Percentiles rank a stretch among this genome's conserved stretches.
These are phyloP conservation scores for Luffia ferchaultella DNA, from an alignment of 2,888 invertebrate species.

Conservation along the genomic window DNA sequence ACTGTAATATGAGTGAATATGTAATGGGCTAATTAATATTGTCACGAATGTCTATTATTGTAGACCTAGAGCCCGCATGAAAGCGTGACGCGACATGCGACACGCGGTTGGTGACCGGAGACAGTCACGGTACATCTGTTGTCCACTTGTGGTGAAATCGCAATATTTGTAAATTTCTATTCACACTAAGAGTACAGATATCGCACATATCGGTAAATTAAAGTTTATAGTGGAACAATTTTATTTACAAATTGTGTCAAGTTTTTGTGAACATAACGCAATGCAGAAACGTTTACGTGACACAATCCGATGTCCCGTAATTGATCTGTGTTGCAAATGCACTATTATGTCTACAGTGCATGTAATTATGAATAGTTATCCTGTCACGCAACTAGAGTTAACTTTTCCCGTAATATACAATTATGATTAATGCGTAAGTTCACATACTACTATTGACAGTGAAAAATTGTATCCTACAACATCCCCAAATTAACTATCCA, in stretches of 20 bases:
- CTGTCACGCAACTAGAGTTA: too few species aligned
- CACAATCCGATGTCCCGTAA: not conserved
- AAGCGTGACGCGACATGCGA: not conserved
- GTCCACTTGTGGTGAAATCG: not conserved
- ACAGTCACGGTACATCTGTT: not conserved
- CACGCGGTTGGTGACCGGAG: not conserved
- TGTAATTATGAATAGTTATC: too few species aligned
- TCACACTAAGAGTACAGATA: not conserved
- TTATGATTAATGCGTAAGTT: too few species aligned
- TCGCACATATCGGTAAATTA: not conserved
- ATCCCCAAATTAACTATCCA: too few species aligned
- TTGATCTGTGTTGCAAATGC: not conserved
- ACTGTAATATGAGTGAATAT: not conserved
- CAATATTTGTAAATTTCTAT: not conserved
- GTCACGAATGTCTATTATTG: not conserved
- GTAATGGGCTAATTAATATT: not conserved
- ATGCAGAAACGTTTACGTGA: not conserved
- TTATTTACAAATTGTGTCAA: not conserved
- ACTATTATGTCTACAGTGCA: not conserved
- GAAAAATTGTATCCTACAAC: too few species aligned
- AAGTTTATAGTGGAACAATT: not conserved
- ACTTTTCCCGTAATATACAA: too few species aligned
- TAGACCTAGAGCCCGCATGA: not conserved
- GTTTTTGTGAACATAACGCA: not conserved
- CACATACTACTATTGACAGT: too few species aligned